A percentile compares a stretch with the other conserved stretches of the same genome.
phyloP scores from a whole-genome alignment of 35 echinoderm and acorn worm species.

The Heliocidaris erythrogramma region DNA sequence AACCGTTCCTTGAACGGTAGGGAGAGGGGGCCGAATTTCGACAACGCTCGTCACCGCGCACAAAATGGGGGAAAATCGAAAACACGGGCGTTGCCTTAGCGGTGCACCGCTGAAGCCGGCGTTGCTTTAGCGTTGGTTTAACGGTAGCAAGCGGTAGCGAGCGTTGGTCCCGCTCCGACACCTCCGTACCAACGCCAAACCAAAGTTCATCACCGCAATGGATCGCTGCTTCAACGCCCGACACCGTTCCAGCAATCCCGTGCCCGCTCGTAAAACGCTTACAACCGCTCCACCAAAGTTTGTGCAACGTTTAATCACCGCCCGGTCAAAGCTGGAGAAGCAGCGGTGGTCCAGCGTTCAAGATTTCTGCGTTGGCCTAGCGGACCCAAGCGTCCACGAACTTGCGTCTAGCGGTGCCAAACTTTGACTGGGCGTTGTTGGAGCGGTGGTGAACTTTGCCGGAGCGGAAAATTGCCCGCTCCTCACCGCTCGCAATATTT shows the following conservation, averaged over 20 bases:
- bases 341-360: slow-evolving; percentile 17
- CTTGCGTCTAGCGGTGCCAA: slow-evolving; percentile 35
- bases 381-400: not conserved
- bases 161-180: slow-evolving; percentile 12
- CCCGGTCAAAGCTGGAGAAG: slow-evolving; percentile 28
- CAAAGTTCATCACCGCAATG: slow-evolving; percentile 23
- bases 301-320: slow-evolving; percentile 43
- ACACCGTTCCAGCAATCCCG: slow-evolving; percentile 39
- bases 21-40: not conserved
- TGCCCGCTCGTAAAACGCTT: slow-evolving; percentile 19
- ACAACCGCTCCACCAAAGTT: slow-evolving; percentile 24
- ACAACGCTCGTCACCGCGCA: slow-evolving; percentile 16
- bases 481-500: slow-evolving; percentile 42
- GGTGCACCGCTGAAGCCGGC: slow-evolving; percentile 32
- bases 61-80: not conserved
- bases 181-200: slow-evolving; percentile 39
- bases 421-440: slow-evolving; percentile 39
- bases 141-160: not conserved
- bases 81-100: slow-evolving; percentile 39
- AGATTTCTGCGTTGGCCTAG: slow-evolving; percentile 37
- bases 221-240: slow-evolving; percentile 32
- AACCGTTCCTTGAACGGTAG: slow-evolving; percentile 14
- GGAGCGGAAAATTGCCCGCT: slow-evolving; percentile 22
- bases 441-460: slow-evolving; percentile 28
- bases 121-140: slow-evolving; percentile 38